Base-by-base conservation (phyloP, 2,888 invertebrate species). In the Epinotia bilunana region DNA sequence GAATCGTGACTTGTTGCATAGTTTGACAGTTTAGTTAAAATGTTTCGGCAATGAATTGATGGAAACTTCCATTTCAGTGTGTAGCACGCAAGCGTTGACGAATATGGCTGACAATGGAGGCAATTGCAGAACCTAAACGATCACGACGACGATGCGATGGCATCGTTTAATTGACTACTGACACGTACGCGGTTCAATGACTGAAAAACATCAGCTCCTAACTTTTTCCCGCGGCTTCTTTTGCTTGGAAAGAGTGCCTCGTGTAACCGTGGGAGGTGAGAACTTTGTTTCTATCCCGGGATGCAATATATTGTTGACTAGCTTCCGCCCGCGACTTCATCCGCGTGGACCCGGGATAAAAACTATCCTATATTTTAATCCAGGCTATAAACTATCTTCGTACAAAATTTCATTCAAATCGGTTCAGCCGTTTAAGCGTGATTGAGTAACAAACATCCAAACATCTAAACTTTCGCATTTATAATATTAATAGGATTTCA, bases 101-200 rank as follows among this genome's bases (percentile, higher is more conserved):
- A 70, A 64, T 71, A 74, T 55, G 70, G 74, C 58, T 39, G 20
- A 71, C 74, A 74, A 74, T 74, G 60, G 64, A 63, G 58, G 64
- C 70, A 71, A 74, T 70, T 63, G 70, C 70, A 64, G 58, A 58
- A 55, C 61, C 57, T 63, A 63, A 74, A 74, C 63, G 74, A 71
- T 74, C 70, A 63, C 46, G 58, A 60, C 23, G 69, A 60, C 28
- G 69, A 28, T 64, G 60, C 64, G 23, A 71, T 74, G 74, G 63
- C 49, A 58, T 49, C 43, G 64, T 23, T 70, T 71, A 74, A 74
- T 74, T 70, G 64, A 70, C 12, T 65, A 20, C n/a, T n/a, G 63
- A 74, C 70, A 64, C 60, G 58, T 57, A 49, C 63, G 49, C 20
- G 68, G 74, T 74, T 74, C 74, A 74, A 49, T 64, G 49, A 58